Percentiles rank a stretch among this genome's conserved stretches.
phyloP scores from a whole-genome alignment of 2,888 invertebrate genomes.

The Eugnorisma glareosa region DNA sequence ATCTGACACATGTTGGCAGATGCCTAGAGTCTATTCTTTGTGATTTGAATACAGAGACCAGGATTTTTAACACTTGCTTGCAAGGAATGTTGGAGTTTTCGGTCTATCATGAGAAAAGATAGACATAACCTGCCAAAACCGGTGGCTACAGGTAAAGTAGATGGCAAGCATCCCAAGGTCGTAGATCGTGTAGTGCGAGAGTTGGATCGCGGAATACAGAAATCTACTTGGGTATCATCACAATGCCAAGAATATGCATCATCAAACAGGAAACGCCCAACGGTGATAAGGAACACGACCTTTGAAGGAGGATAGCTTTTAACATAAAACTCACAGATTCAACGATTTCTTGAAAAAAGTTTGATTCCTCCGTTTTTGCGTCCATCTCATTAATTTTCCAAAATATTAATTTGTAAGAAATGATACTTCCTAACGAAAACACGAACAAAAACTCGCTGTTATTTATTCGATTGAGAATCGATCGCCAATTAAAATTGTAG shows the following conservation, averaged over 20 bases:
- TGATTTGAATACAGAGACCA: not conserved
- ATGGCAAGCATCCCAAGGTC: not conserved
- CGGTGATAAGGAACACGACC: not conserved
- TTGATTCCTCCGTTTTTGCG: not conserved
- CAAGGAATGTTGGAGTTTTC: not conserved
- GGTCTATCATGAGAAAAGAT: not conserved
- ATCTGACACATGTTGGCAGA: not conserved
- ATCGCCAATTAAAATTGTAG: slow-evolving; percentile 25
- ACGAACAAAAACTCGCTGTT: not conserved
- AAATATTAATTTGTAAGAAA: not conserved
- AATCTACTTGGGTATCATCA: not conserved
- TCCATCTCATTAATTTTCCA: not conserved
- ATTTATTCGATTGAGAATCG: slow-evolving; percentile 12
- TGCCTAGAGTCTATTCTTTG: not conserved
- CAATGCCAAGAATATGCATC: not conserved
- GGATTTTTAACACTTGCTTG: not conserved
- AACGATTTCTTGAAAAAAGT: slow-evolving; percentile 32
- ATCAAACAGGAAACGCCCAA: too few species aligned
- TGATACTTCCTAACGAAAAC: not conserved
- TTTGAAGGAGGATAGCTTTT: not conserved
- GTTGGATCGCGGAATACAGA: not conserved
- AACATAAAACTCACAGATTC: slow-evolving; percentile 25
- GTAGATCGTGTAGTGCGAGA: not conserved
- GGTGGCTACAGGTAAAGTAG: not conserved
- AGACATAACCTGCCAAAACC: not conserved